A percentile compares a stretch with the other conserved stretches of the same genome.
phyloP scores from a whole-genome alignment of 2,113 vertebrate species.

The Melanostigma gelatinosum region DNA sequence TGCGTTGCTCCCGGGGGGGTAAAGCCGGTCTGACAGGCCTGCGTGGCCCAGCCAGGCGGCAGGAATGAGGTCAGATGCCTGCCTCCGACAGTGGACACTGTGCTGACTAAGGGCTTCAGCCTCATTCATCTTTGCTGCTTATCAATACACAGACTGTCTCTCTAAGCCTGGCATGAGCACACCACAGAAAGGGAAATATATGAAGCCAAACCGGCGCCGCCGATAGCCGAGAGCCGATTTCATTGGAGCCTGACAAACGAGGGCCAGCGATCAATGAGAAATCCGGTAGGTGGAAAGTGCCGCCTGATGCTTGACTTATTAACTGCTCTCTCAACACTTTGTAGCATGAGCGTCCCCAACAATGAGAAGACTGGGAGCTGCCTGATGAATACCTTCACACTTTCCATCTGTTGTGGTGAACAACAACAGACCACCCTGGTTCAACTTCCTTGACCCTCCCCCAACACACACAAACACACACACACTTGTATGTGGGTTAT shows the following conservation, averaged over 20 bases:
- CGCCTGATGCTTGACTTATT: slow-evolving; percentile 20
- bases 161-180: neutral
- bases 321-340: slow-evolving; percentile 13
- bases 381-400: slow-evolving; percentile 69
- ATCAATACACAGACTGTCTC: slow-evolving; percentile 69
- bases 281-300: slow-evolving; percentile 33
- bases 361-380: slow-evolving; percentile 41
- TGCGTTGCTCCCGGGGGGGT: slow-evolving; percentile 4
- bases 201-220: slow-evolving; percentile 45
- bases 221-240: slow-evolving; percentile 34
- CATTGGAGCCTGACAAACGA: slow-evolving; percentile 52
- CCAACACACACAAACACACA: slow-evolving; percentile 55
- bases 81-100: slow-evolving; percentile 68
- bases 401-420: slow-evolving; percentile 78
- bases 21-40: slow-evolving; percentile 57
- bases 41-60: slow-evolving; percentile 47
- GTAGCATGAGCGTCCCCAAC: slow-evolving; percentile 5
- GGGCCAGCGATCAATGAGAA: slow-evolving; percentile 52
- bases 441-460: slow-evolving; percentile 75
- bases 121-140: slow-evolving; percentile 64
- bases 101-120: slow-evolving; percentile 77
- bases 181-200: slow-evolving; percentile 40
- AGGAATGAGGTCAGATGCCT: slow-evolving; percentile 78
- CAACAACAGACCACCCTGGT: slow-evolving; percentile 74
- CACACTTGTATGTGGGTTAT: slow-evolving; percentile 36